Evolutionary conservation across 37 sponge, comb jelly and placozoan species (phyloP).

Genomic region (Chondrilla cf. caribensis): DNA sequence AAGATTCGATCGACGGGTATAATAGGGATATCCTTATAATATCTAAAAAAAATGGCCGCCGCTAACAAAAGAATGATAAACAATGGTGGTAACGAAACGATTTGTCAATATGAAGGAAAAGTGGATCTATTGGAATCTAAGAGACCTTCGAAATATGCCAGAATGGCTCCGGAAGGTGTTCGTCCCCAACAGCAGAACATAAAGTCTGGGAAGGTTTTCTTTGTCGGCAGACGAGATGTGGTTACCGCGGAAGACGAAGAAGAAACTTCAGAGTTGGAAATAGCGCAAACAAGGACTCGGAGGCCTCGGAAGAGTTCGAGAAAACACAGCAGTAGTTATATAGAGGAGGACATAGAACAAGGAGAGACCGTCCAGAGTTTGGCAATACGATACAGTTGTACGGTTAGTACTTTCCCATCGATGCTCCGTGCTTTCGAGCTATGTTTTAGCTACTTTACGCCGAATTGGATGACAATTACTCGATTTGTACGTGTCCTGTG

Average conservation of each 20-base stretch:
- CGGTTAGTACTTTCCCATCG: constrained; percentile 36
- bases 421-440: too few relatives aligned
- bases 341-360: constrained; percentile 58
- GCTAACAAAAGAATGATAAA: neutral
- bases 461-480: neutral
- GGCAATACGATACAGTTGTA: constrained; percentile 63
- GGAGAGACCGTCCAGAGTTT: constrained; percentile 72
- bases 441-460: neutral
- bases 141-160: constrained; percentile 1
- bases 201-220: neutral
- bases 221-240: constrained; percentile 7
- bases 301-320: neutral
- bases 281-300: neutral
- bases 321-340: constrained; percentile 1
- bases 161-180: neutral
- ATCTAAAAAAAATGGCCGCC: constrained; percentile 5
- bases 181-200: constrained; percentile 17
- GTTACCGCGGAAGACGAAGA: neutral
- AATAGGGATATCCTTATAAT: too few relatives aligned
- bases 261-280: neutral
- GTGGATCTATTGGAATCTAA: neutral
- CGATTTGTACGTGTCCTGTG: neutral
- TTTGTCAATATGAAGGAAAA: neutral
- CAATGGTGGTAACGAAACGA: neutral
- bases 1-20: too few relatives aligned